Base-by-base conservation (phyloP, 1,140 invertebrate species). In the Chironomus tepperi region DNA sequence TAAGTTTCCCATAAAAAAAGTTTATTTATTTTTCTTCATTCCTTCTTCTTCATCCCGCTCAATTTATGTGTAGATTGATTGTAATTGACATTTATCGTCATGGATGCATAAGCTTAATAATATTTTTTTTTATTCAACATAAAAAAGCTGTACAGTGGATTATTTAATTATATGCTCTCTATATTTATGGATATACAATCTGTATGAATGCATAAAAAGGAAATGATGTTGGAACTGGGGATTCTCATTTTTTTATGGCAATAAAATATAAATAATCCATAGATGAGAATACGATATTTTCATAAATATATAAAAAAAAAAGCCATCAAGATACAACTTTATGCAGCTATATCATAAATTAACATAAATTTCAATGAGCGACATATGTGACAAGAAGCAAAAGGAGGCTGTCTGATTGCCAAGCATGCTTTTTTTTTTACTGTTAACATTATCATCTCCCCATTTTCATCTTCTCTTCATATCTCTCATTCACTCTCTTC, bases 241-340 rank as follows among this genome's bases (percentile, higher is more conserved):
- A n/a, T n/a, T 12, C 47, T 57, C 24, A n/a, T n/a, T 57, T 57
- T 47, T 57, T 57, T 57, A 57, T 57, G 47, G 47, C 47, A n/a
- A 57, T 57, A 57, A 57, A 57, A 57, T n/a, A 57, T 57, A 57
- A 57, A 57, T 57, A 57, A 57, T 57, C 47, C n/a, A 57, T 57
- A 57, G 47, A 57, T 57, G 47, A n/a, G 47, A 34, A 34, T 34
- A 2, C 2, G 24, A 2, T 34, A 34, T 34, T 34, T 34, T 34
- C 5, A 2, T 34, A 2, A 8, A 57, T 57, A n/a, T 12, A 57
- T 15, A 57, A 15, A 57, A 15, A 57, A 57, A 47, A 10, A 15
- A 47, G n/a, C 47, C 12, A 57, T n/a, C 47, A 57, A 34, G 24
- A 34, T 12, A 57, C 10, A 57, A 57, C 47, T 57, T n/a, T 57